Evolutionary conservation across 2,113 vertebrate genomes (phyloP).

Genomic region (Orcinus orca): DNA sequence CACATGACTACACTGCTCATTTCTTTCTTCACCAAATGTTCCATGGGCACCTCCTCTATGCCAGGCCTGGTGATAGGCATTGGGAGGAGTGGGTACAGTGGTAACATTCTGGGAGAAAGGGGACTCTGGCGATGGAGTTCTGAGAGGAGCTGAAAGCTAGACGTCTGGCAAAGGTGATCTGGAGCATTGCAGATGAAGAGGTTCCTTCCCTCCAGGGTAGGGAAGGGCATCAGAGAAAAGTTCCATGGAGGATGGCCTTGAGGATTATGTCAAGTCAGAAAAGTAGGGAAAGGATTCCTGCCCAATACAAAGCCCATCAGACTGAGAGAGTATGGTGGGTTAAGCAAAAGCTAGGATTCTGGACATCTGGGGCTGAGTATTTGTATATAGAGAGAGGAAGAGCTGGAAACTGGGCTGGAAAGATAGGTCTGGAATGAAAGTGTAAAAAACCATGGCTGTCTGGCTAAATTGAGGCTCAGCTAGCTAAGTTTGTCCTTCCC

Average conservation of each 20-base stretch:
- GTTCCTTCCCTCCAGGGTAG: not conserved
- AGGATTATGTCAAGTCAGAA: not conserved
- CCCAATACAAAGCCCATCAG: not conserved
- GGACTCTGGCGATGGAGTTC: not conserved
- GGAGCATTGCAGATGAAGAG: not conserved
- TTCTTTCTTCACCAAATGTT: not conserved
- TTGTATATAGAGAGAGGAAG: not conserved
- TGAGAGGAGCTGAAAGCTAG: constrained; percentile 13
- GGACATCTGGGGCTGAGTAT: not conserved
- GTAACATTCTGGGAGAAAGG: not conserved
- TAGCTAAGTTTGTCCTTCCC: not conserved
- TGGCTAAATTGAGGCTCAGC: not conserved
- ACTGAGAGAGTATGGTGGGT: not conserved
- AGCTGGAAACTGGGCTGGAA: not conserved
- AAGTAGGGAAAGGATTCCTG: not conserved
- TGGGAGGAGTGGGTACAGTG: not conserved
- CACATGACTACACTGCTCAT: not conserved
- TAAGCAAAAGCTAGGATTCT: constrained; percentile 6
- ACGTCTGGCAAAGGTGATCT: not conserved
- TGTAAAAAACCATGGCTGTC: not conserved
- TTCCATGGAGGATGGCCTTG: not conserved
- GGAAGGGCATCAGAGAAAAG: not conserved
- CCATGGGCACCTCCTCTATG: not conserved
- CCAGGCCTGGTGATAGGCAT: not conserved
- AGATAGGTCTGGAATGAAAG: not conserved